These are phyloP conservation scores for Procambarus clarkii DNA, from an alignment of 1,140 invertebrate species.

Conservation along the genomic window DNA sequence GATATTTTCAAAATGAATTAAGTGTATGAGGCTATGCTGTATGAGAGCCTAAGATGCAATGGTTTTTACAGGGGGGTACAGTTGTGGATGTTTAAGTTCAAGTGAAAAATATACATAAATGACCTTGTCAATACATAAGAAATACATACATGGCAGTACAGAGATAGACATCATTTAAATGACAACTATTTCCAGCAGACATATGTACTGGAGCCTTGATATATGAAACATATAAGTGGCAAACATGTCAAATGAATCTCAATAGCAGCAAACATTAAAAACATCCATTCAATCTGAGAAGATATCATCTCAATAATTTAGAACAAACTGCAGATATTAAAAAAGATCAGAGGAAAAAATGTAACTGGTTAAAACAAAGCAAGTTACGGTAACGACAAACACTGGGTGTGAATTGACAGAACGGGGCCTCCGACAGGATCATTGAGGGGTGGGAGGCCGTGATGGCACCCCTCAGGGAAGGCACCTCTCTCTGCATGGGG, in stretches of 20 bases:
- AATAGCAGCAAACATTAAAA: background rate
- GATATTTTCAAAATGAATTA: background rate
- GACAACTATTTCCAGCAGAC: background rate
- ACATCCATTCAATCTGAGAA: background rate
- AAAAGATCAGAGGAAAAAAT: background rate
- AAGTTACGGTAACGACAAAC: constrained; percentile 19
- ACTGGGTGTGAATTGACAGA: constrained; percentile 21
- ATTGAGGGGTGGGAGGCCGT: constrained; percentile 46
- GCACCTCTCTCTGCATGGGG: constrained; percentile 67
- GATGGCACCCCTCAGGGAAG: constrained; percentile 62
- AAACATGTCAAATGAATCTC: background rate
- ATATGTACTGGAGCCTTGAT: background rate
- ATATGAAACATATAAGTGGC: background rate
- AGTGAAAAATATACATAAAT: background rate
- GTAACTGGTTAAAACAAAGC: constrained; percentile 7
- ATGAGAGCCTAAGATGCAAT: background rate
- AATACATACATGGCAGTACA: background rate
- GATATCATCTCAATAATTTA: background rate
- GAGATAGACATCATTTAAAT: background rate
- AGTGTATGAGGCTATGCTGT: background rate
- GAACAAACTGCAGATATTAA: background rate
- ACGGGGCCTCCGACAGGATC: constrained; percentile 37
- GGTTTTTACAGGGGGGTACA: background rate
- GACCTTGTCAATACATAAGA: background rate
- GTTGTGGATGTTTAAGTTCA: background rate